A percentile compares a stretch with the other conserved stretches of the same genome.
phyloP scores from a whole-genome alignment of 23 tunicate species.

The Clavelina lepadiformis region DNA sequence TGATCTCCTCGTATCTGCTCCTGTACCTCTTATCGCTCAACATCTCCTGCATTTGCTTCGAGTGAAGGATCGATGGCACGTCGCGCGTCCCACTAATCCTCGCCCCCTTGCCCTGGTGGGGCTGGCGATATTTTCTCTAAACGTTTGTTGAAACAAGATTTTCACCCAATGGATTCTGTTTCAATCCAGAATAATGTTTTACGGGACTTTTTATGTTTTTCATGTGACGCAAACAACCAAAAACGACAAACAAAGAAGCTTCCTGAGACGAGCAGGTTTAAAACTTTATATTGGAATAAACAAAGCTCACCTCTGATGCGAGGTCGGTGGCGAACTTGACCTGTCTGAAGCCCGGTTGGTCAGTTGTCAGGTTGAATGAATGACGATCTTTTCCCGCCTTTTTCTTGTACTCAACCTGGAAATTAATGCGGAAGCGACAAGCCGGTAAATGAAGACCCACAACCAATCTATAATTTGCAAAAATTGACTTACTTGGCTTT shows the following conservation, averaged over 20 bases:
- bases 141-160: neutral
- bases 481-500: constrained; percentile 49
- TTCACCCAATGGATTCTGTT: neutral
- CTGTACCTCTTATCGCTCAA: constrained; percentile 64
- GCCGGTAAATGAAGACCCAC: neutral
- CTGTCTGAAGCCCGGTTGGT: constrained; percentile 70
- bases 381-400: constrained; percentile 58
- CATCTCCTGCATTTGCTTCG: constrained; percentile 74
- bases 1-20: constrained; percentile 63
- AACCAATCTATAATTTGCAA: no score
- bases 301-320: constrained; percentile 57
- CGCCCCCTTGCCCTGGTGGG: constrained; percentile 66
- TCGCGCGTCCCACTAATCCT: constrained; percentile 35
- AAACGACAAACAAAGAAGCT: no score
- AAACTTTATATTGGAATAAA: neutral
- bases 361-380: constrained; percentile 40
- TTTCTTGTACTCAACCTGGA: constrained; percentile 46
- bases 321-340: constrained; percentile 58
- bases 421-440: neutral
- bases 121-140: constrained; percentile 62
- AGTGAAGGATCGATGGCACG: constrained; percentile 58
- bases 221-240: no score
- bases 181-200: neutral
- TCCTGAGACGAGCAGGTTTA: neutral
- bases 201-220: neutral